phyloP scores from a whole-genome alignment of 2,113 vertebrate species.

The Orientallactaga bullata region DNA sequence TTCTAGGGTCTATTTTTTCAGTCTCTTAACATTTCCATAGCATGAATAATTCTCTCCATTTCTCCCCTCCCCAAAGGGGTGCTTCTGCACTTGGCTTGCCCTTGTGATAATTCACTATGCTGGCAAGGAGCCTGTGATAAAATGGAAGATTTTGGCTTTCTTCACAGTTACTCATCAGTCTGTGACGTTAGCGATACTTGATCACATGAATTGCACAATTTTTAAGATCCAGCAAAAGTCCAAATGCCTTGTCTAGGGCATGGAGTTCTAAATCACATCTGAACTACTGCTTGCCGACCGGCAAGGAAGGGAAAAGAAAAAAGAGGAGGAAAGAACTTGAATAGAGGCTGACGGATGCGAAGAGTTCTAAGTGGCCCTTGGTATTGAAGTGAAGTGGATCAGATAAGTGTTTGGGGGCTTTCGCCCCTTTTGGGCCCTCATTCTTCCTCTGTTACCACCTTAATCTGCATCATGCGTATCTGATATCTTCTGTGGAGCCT shows the following conservation, averaged over 20 bases:
- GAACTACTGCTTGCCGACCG: not conserved
- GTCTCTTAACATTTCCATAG: slow-evolving; percentile 62
- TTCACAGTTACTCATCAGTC: slow-evolving; percentile 60
- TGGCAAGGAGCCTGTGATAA: slow-evolving; percentile 38
- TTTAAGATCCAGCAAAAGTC: slow-evolving; percentile 56
- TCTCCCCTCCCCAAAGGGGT: slow-evolving; percentile 3
- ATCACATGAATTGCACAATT: slow-evolving; percentile 40
- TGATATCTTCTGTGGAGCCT: fast-evolving
- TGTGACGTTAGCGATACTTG: slow-evolving; percentile 54
- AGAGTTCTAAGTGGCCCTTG: not conserved
- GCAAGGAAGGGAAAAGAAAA: not conserved
- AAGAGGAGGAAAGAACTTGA: slow-evolving; percentile 28
- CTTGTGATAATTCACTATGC: slow-evolving; percentile 64
- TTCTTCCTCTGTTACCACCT: not conserved
- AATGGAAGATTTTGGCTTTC: slow-evolving; percentile 61
- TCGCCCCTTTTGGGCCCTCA: not conserved
- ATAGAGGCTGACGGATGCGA: not conserved
- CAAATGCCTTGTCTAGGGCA: slow-evolving; percentile 51
- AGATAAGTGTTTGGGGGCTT: not conserved
- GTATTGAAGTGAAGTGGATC: not conserved
- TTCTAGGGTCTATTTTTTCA: slow-evolving; percentile 27
- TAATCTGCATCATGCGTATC: not conserved
- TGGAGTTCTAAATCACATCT: slow-evolving; percentile 50
- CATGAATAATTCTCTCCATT: slow-evolving; percentile 60
- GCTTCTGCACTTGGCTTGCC: slow-evolving; percentile 68